A percentile compares a stretch with the other conserved stretches of the same genome.
phyloP scores from a whole-genome alignment of 53 echinoderm and acorn worm genomes.

The Luidia sarsii region DNA sequence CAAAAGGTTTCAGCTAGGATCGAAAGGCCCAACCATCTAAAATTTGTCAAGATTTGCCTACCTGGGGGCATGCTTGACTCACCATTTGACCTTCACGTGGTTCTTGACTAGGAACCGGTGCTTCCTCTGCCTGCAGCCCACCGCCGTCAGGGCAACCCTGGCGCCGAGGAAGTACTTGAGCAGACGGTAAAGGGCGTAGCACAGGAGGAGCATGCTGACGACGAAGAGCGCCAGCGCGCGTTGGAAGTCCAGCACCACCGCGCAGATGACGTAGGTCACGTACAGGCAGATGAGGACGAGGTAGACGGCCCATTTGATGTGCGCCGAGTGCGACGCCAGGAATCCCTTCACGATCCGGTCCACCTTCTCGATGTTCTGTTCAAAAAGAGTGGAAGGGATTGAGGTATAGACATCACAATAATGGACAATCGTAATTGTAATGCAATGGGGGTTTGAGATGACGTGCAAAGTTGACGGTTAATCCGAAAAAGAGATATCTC shows the following conservation, averaged over 20 bases:
- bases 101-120: not conserved
- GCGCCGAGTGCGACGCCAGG: not conserved
- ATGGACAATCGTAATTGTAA: too few relatives aligned
- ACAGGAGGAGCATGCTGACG: constrained; percentile 59
- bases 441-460: too few relatives aligned
- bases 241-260: constrained; percentile 65
- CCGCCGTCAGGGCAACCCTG: not conserved
- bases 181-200: constrained; percentile 17
- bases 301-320: constrained; percentile 47
- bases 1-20: too few relatives aligned
- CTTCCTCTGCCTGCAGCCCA: not conserved
- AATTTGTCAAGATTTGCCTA: too few relatives aligned
- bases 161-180: constrained; percentile 23
- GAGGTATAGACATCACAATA: too few relatives aligned
- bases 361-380: constrained; percentile 41
- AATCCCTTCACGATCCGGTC: constrained; percentile 31
- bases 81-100: constrained; percentile 53
- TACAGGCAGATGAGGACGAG: constrained; percentile 53
- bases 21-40: too few relatives aligned
- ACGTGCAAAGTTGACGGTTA: too few relatives aligned
- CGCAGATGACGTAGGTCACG: constrained; percentile 68
- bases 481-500: too few relatives aligned
- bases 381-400: too few relatives aligned
- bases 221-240: constrained; percentile 77
- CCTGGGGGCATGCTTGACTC: not conserved